Conservation (phyloP, 92 coral and sea anemone genomes). For the Palythoa heliodiscus region DNA sequence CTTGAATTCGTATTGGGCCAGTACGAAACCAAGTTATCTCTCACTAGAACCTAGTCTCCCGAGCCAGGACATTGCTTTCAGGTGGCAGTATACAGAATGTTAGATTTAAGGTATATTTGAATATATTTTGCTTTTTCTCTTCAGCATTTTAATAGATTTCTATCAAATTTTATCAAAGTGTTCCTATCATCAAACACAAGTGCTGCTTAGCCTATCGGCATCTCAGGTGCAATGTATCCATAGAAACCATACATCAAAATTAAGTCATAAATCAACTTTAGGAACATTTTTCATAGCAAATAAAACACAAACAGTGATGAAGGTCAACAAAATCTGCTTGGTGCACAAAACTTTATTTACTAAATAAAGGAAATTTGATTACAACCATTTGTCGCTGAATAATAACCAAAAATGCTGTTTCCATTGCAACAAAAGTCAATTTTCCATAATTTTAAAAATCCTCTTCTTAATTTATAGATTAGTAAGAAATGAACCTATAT, state of each 20-base stretch:
- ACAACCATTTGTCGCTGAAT: not conserved
- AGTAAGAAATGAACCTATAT: not conserved
- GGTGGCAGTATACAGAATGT: not conserved
- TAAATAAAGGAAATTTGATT: conserved; percentile 13
- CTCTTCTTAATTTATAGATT: not conserved
- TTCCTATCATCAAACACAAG: not conserved
- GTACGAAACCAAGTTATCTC: too few relatives aligned
- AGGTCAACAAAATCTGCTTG: not conserved
- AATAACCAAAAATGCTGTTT: not conserved
- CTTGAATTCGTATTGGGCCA: too few relatives aligned
- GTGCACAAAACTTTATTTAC: not conserved
- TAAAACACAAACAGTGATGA: not conserved
- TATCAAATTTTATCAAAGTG: not conserved
- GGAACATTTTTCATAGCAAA: not conserved
- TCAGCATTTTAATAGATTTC: not conserved
- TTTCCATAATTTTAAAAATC: conserved; percentile 2
- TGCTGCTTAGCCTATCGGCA: not conserved
- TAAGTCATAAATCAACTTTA: conserved; percentile 15
- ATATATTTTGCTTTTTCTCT: not conserved
- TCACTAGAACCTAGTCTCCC: too few relatives aligned
- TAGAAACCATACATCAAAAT: conserved; percentile 2
- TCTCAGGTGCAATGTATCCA: not conserved
- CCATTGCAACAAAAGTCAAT: conserved; percentile 11
- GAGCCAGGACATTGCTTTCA: too few relatives aligned
- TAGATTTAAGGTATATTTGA: not conserved